These are phyloP conservation scores for Cephus runcator DNA, from an alignment of 2,888 invertebrate genomes.

Conservation along the genomic window DNA sequence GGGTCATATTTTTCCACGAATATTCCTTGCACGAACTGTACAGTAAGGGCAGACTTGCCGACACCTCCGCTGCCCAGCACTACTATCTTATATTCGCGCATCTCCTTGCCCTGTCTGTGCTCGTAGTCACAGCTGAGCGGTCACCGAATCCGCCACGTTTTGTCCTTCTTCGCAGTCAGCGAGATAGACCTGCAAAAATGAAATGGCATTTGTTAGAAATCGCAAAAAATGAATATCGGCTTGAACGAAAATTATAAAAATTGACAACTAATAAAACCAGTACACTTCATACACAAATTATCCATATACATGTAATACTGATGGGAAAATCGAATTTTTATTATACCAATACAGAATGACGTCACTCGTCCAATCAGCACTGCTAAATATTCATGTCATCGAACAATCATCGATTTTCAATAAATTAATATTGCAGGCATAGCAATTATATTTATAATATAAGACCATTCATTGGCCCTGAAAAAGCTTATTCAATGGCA, in stretches of 20 bases:
- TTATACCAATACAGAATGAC: neutral
- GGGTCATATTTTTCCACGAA: constrained; percentile 99
- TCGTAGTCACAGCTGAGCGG: constrained; percentile 55
- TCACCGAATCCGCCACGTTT: constrained; percentile 63
- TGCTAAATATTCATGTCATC: neutral
- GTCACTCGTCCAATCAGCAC: neutral
- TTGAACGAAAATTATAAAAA: neutral
- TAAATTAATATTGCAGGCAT: neutral
- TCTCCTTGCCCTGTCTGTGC: constrained; percentile 65
- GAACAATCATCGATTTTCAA: neutral
- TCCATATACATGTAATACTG: neutral
- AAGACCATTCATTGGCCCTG: neutral
- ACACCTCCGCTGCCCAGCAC: constrained; percentile 99
- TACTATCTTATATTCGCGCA: constrained; percentile 99
- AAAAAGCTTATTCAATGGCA: neutral
- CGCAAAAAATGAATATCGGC: neutral
- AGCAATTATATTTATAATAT: neutral
- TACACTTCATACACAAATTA: neutral
- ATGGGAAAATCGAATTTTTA: neutral
- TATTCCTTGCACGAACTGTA: constrained; percentile 98
- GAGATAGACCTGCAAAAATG: constrained; percentile 51
- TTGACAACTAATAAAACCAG: neutral
- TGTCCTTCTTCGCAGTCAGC: constrained; percentile 50
- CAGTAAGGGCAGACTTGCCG: constrained; percentile 97
- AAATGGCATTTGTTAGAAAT: neutral